Evolutionary conservation across 2,888 invertebrate genomes (phyloP).

Genomic region (Lasioglossum calceatum): DNA sequence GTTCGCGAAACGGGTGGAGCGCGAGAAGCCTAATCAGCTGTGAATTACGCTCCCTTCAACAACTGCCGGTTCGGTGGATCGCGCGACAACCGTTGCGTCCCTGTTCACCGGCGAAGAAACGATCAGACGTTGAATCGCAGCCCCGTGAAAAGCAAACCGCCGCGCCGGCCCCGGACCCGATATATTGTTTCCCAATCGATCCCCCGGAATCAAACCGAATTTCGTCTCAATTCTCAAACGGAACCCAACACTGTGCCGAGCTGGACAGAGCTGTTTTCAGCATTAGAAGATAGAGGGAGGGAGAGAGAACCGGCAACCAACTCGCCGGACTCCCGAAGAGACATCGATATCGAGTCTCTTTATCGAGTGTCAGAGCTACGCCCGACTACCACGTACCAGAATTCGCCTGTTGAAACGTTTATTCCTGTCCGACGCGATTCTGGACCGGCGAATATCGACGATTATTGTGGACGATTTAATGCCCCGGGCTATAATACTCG

Average conservation of each 20-base stretch:
- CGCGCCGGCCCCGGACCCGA: not conserved
- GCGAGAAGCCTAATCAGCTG: slow-evolving; percentile 32
- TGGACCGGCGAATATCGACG: not conserved
- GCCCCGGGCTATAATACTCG: not conserved
- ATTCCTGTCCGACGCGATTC: slow-evolving; percentile 11
- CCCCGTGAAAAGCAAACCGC: not conserved
- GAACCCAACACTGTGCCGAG: not conserved
- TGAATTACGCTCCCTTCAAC: slow-evolving; percentile 29
- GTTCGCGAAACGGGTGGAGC: not conserved
- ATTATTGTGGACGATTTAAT: not conserved
- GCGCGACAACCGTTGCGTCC: not conserved
- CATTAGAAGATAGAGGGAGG: not conserved
- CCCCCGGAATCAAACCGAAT: not conserved
- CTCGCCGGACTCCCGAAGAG: not conserved
- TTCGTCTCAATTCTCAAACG: slow-evolving; percentile 6
- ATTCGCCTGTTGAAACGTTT: slow-evolving; percentile 1
- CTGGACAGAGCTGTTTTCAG: not conserved
- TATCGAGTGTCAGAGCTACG: slow-evolving; percentile 4
- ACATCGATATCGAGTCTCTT: not conserved
- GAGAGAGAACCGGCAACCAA: not conserved
- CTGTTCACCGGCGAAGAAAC: slow-evolving; percentile 3
- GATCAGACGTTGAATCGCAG: slow-evolving; percentile 10
- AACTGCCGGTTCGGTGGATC: not conserved
- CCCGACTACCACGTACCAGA: not conserved
- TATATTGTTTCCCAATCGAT: slow-evolving; percentile 1